Base-by-base conservation (phyloP, 2,888 invertebrate genomes). In the Volucella bombylans region DNA sequence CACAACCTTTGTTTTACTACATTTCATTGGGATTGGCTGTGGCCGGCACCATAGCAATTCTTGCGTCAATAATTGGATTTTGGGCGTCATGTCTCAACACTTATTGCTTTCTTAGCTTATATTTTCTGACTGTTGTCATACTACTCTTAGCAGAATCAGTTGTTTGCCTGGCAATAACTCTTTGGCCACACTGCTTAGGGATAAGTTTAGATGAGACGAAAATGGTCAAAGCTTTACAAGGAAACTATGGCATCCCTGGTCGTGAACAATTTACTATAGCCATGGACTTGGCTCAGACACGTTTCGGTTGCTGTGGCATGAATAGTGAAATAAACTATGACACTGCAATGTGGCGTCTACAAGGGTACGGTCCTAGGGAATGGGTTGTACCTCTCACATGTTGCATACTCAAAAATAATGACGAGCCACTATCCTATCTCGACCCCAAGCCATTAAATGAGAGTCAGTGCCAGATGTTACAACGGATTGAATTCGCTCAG, bases 11-110 rank as follows among this genome's bases (percentile, higher is more conserved):
- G 12, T 94, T 96, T 88, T 95, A 96, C 89, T 96, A 96, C 89
- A 92, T 95, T 8, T 94, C 96, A 0, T 93, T 96, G 62, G 95
- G 94, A 2, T 90, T 96, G 64, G 93, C 95, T n/a, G 93, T 93
- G 0, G 93, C 95, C 0, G 96, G 96, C 1, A 92, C 96, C 69
- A 90, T 94, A 45, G 93, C 96, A 65, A 94, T 95, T 69, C 92
- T 94, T 8, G 93, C 94, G 0, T 94, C 95, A 4, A 94, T 96
- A 57, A 91, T 96, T 18, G 96, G 96, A 61, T 96, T 96, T 90
- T 96, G 96, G 96, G 96, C 96, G 0, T 94, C 95, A 0, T 96
- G 95, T 88, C 93, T 96, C 88, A 94, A 95, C 87, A 96, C 95
- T 88, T 96, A 95, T 88, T 94, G 94, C 87, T 94, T 95, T 86